These are phyloP conservation scores for Ariolimax columbianus DNA, from an alignment of 2,888 invertebrate genomes.

Conservation along the genomic window DNA sequence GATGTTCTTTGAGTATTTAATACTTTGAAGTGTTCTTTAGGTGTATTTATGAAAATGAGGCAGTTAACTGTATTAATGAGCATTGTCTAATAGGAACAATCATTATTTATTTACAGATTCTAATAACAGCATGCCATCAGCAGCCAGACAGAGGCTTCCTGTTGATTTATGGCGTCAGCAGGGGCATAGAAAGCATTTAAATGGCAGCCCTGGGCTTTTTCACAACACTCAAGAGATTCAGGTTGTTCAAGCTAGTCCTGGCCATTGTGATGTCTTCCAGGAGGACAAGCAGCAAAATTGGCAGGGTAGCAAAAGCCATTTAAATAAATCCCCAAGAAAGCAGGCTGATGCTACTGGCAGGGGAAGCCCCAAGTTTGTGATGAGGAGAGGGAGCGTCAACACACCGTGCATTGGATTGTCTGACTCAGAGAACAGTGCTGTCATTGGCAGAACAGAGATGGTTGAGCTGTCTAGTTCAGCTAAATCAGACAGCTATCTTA, in stretches of 20 bases:
- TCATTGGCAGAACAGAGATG: not conserved
- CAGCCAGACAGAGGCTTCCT: conserved; percentile 46
- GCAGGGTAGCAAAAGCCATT: conserved; percentile 17
- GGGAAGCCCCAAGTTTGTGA: conserved; percentile 33
- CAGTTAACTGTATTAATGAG: not conserved
- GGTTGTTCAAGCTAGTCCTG: conserved; percentile 39
- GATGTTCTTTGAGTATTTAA: too few relatives aligned
- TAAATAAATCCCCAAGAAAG: conserved; percentile 23
- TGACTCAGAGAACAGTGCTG: conserved; percentile 30
- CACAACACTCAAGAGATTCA: conserved; percentile 11
- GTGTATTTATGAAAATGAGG: not conserved
- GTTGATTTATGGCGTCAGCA: conserved; percentile 45
- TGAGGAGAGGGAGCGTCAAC: conserved; percentile 23
- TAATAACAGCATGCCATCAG: conserved; percentile 42
- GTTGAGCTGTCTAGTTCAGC: conserved; percentile 38
- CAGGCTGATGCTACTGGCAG: not conserved
- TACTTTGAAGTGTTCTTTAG: too few relatives aligned
- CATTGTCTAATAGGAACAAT: not conserved
- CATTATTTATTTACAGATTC: not conserved
- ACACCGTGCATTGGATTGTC: not conserved
- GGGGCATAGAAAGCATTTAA: conserved; percentile 20
- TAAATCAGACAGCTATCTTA: conserved; percentile 42
- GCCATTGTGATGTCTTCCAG: conserved; percentile 26
- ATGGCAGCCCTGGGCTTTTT: conserved; percentile 32
- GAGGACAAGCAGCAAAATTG: conserved; percentile 33